Evolutionary conservation across 2,113 vertebrate genomes (phyloP).

Genomic region (Boleophthalmus pectinirostris): DNA sequence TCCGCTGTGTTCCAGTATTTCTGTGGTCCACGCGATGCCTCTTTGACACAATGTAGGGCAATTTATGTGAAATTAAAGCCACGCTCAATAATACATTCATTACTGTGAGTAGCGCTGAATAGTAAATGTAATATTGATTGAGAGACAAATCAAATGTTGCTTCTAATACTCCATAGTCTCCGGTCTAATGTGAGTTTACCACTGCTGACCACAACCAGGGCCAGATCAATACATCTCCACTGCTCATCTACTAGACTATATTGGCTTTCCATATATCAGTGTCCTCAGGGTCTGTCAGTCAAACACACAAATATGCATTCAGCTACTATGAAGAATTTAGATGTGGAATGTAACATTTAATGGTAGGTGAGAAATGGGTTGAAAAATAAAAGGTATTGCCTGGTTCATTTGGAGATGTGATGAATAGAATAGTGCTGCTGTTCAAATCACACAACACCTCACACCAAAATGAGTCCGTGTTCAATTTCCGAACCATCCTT

Average conservation of each 20-base stretch:
- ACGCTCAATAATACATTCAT: background rate
- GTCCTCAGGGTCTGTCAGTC: background rate
- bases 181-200: background rate
- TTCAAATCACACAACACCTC: too few relatives aligned
- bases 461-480: too few relatives aligned
- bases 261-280: slow-evolving; percentile 4
- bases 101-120: background rate
- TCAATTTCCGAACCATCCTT: too few relatives aligned
- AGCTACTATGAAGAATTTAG: background rate
- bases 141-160: background rate
- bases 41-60: background rate
- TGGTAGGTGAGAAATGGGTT: too few relatives aligned
- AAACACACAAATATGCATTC: background rate
- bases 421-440: too few relatives aligned
- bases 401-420: too few relatives aligned
- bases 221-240: background rate
- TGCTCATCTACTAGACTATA: background rate
- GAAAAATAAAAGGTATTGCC: too few relatives aligned
- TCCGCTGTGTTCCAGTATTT: background rate
- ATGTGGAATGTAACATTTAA: background rate
- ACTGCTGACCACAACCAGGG: background rate
- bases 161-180: background rate
- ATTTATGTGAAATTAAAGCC: background rate
- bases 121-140: background rate
- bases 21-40: background rate